These are phyloP conservation scores for Upupa epops DNA, from an alignment of 2,113 vertebrate genomes.

Conservation along the genomic window DNA sequence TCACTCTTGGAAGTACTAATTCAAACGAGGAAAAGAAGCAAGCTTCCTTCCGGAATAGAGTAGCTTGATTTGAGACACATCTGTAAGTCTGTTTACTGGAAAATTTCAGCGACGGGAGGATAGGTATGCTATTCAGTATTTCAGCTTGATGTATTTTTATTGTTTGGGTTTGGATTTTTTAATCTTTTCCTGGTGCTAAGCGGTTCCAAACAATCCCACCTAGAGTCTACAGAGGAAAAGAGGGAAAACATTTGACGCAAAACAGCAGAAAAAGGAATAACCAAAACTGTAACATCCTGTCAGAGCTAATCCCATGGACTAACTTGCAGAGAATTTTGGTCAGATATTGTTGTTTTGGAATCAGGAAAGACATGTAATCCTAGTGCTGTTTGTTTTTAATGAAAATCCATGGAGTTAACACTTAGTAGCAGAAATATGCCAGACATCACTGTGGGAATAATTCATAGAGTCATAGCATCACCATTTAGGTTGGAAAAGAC, in stretches of 20 bases:
- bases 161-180: neutral
- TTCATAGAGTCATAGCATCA: no score
- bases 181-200: neutral
- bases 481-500: no score
- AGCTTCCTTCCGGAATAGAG: slow-evolving; percentile 2
- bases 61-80: neutral
- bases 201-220: neutral
- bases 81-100: neutral
- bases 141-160: neutral
- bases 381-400: neutral
- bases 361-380: neutral
- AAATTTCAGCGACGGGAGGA: neutral
- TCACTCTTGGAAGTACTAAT: no score
- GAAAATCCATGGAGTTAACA: neutral
- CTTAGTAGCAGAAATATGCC: neutral
- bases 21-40: neutral
- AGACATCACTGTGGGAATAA: accelerated
- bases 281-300: neutral
- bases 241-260: neutral
- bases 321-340: neutral
- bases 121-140: neutral
- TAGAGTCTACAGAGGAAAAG: neutral
- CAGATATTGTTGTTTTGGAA: neutral
- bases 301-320: neutral
- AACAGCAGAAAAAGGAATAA: neutral